These are phyloP conservation scores for Siderastrea siderea DNA, from an alignment of 92 coral and sea anemone species.

Conservation along the genomic window DNA sequence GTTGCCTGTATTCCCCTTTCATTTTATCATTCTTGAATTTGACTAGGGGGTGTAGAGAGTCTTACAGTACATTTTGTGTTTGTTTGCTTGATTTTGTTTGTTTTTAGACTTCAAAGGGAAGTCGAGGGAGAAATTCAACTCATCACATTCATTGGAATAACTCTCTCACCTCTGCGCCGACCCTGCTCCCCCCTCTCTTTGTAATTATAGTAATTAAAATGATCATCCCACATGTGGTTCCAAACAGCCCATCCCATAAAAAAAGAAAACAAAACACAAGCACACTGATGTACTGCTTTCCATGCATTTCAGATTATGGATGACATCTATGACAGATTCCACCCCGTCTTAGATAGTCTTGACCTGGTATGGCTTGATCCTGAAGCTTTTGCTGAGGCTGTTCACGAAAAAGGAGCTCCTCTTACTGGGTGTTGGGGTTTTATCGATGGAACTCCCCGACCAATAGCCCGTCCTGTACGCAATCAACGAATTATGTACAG, in stretches of 20 bases:
- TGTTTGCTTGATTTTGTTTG: constrained; percentile 46
- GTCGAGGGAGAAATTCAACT: constrained; percentile 41
- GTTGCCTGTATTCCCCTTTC: constrained; percentile 57
- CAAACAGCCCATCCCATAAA: constrained; percentile 48
- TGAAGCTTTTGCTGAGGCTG: constrained; percentile 54
- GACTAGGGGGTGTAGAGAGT: constrained; percentile 59
- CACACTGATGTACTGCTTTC: constrained; percentile 56
- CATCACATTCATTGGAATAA: constrained; percentile 51
- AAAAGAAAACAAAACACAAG: constrained; percentile 34
- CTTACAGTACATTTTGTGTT: constrained; percentile 56
- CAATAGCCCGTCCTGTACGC: constrained; percentile 55
- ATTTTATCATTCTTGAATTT: constrained; percentile 45
- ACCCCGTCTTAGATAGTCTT: constrained; percentile 47
- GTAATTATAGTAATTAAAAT: constrained; percentile 51
- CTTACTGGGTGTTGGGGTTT: constrained; percentile 71
- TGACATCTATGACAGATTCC: constrained; percentile 65
- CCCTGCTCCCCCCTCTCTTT: constrained; percentile 39
- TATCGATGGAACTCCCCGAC: constrained; percentile 62
- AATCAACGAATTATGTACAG: constrained; percentile 60
- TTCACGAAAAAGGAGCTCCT: constrained; percentile 66
- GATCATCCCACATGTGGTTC: constrained; percentile 61
- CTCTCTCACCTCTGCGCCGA: neutral
- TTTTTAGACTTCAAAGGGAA: constrained; percentile 30
- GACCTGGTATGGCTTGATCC: constrained; percentile 69
- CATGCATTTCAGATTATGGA: constrained; percentile 68